Conservation (phyloP, 2,113 vertebrate genomes). For the Sinocyclocheilus rhinocerous region DNA sequence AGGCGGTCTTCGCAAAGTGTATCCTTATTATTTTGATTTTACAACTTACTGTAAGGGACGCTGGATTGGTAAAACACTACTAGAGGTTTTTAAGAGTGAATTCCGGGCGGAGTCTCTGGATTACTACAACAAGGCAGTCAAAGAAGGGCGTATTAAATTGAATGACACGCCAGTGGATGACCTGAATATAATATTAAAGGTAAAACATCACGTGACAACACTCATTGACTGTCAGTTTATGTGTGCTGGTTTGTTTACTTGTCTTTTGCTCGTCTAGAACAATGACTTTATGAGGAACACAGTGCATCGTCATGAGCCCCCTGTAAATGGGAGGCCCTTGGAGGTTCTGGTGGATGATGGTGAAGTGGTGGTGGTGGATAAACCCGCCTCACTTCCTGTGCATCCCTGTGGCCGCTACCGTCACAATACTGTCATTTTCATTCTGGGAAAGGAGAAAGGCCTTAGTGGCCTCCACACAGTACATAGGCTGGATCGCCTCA, state of each 20-base stretch:
- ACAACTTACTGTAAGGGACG: constrained; percentile 95
- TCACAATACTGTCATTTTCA: constrained; percentile 97
- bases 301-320: constrained; percentile 94
- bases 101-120: constrained; percentile 86
- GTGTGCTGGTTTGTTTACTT: neutral
- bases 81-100: constrained; percentile 87
- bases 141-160: constrained; percentile 86
- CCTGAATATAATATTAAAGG: constrained; percentile 88
- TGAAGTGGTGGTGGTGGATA: constrained; percentile 91
- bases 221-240: neutral
- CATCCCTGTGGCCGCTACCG: constrained; percentile 95
- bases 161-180: constrained; percentile 84
- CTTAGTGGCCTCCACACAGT: constrained; percentile 88
- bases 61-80: constrained; percentile 90
- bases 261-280: constrained; percentile 73
- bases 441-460: constrained; percentile 90
- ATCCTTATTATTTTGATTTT: constrained; percentile 92
- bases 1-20: constrained; percentile 89
- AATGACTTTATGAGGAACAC: constrained; percentile 93
- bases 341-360: constrained; percentile 84
- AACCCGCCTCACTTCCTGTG: constrained; percentile 93
- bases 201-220: constrained; percentile 57
- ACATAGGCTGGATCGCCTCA: constrained; percentile 92
- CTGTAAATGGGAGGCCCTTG: constrained; percentile 83
- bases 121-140: constrained; percentile 83